These are phyloP conservation scores for Orthonychiurus folsomi DNA, from an alignment of 2,888 invertebrate genomes.

Conservation along the genomic window DNA sequence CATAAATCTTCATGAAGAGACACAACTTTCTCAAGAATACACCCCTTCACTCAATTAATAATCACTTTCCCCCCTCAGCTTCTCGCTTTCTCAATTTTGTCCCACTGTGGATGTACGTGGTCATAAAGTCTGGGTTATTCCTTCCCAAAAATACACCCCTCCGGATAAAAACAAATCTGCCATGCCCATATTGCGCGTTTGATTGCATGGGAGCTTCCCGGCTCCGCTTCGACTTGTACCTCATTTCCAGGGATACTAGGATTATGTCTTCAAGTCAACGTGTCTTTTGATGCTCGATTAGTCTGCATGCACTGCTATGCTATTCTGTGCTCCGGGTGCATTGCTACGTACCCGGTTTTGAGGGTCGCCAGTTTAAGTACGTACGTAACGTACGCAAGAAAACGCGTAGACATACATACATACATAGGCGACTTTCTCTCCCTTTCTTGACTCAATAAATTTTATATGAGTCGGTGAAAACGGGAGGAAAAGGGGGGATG, in stretches of 20 bases:
- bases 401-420: too few relatives aligned
- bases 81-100: too few relatives aligned
- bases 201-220: neutral
- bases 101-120: neutral
- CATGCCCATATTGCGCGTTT: too few relatives aligned
- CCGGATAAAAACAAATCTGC: neutral
- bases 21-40: too few relatives aligned
- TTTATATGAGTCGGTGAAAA: constrained; percentile 1
- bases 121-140: neutral
- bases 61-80: too few relatives aligned
- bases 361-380: too few relatives aligned
- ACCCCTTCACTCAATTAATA: too few relatives aligned
- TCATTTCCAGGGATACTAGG: neutral
- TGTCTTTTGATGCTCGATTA: neutral
- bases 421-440: too few relatives aligned
- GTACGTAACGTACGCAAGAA: too few relatives aligned
- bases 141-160: neutral
- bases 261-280: neutral
- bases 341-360: neutral
- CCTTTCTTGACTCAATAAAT: neutral
- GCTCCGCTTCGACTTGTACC: neutral
- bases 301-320: neutral
- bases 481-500: neutral
- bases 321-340: neutral
- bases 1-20: neutral